Percentiles rank a stretch among this genome's conserved stretches.
Conservation (phyloP, 2,797 vertebrate genomes). For the Pyrocephalus nanus region DNA sequence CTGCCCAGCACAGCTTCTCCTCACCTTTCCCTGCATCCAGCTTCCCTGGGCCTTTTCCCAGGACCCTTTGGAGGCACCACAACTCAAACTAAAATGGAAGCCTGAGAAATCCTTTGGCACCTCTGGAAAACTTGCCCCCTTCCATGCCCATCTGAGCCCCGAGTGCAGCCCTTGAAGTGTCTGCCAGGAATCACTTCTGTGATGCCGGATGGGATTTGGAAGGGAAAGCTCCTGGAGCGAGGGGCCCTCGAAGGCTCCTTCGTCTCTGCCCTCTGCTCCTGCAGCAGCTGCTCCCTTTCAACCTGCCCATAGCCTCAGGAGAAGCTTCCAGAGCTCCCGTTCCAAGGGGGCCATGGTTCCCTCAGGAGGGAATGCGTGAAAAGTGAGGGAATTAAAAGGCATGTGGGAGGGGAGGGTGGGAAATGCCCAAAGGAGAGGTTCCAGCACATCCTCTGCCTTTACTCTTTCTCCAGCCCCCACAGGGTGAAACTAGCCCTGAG, state of each 20-base stretch:
- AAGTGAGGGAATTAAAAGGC: fast-evolving
- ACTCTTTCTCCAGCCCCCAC: too few species aligned
- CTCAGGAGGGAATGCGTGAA: background rate
- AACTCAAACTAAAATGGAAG: background rate
- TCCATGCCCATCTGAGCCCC: background rate
- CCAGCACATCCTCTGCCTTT: background rate
- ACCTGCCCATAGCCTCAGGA: background rate
- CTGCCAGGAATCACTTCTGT: background rate
- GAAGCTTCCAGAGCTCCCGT: background rate
- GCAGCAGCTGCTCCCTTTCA: slow-evolving; percentile 4
- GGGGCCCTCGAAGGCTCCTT: background rate
- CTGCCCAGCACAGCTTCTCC: background rate
- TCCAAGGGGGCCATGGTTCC: background rate
- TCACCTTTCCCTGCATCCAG: background rate
- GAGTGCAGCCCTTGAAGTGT: background rate
- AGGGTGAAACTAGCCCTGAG: too few species aligned
- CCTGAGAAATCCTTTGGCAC: background rate
- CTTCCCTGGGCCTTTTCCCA: background rate
- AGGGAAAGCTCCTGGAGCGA: background rate
- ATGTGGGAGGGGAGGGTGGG: background rate
- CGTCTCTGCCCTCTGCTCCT: background rate
- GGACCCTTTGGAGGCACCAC: fast-evolving
- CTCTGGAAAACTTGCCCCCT: background rate
- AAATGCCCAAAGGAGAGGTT: background rate
- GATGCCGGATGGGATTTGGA: background rate